These are phyloP conservation scores for Cotesia chilonis DNA, from an alignment of 1,140 invertebrate species.

Conservation along the genomic window DNA sequence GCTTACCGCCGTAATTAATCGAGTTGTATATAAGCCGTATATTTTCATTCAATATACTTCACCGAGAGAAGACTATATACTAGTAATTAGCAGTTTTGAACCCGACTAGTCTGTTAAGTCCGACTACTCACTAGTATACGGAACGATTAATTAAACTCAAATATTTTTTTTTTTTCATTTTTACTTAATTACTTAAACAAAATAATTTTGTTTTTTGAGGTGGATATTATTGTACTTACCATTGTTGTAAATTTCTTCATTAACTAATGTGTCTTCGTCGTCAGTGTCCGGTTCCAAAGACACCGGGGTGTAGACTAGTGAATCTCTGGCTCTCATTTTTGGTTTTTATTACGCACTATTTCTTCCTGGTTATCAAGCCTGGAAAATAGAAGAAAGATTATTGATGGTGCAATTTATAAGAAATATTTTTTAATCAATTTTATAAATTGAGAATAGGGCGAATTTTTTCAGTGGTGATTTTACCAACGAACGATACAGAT, in stretches of 20 bases:
- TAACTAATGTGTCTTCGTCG: conserved; percentile 63
- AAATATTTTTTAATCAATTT: not conserved
- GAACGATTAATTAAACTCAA: too few species aligned
- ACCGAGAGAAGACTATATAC: not conserved
- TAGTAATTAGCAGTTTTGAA: conserved; percentile 8
- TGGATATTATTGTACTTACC: conserved; percentile 50
- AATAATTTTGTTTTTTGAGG: conserved; percentile 4
- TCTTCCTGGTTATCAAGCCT: not conserved
- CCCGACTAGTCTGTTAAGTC: not conserved
- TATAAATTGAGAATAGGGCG: too few species aligned
- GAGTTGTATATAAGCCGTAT: not conserved
- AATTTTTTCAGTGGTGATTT: too few species aligned
- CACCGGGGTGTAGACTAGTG: conserved; percentile 61
- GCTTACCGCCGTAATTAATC: not conserved
- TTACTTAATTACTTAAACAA: not conserved
- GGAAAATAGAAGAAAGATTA: not conserved
- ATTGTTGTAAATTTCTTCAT: conserved; percentile 62
- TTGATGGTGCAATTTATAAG: not conserved
- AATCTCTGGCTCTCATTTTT: conserved; percentile 61
- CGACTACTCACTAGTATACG: not conserved
- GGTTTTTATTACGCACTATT: conserved; percentile 5
- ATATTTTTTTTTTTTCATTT: not conserved
- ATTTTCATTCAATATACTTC: conserved; percentile 5
- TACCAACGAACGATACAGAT: too few species aligned
- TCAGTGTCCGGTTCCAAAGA: conserved; percentile 64